These are phyloP conservation scores for Deilephila porcellus DNA, from an alignment of 2,888 invertebrate species.

Conservation along the genomic window DNA sequence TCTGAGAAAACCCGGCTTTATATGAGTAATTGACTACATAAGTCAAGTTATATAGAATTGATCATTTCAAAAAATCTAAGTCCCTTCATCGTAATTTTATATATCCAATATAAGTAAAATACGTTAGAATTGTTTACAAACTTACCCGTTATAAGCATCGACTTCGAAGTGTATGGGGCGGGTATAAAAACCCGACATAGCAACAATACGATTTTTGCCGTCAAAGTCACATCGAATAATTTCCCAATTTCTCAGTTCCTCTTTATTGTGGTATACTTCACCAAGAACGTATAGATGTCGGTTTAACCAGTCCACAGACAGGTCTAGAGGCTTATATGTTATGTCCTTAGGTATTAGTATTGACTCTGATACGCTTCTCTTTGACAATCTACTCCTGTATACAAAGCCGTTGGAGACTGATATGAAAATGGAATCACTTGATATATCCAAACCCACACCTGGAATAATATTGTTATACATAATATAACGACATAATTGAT, in stretches of 20 bases:
- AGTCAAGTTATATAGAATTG: too few species aligned
- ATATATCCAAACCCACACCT: slow-evolving; percentile 92
- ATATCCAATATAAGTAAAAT: too few species aligned
- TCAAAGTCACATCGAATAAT: slow-evolving; percentile 91
- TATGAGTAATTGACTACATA: too few species aligned
- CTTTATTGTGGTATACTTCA: slow-evolving; percentile 84
- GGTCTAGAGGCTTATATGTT: slow-evolving; percentile 87
- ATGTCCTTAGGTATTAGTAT: slow-evolving; percentile 85
- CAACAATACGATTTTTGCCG: slow-evolving; percentile 88
- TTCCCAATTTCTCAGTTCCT: slow-evolving; percentile 85
- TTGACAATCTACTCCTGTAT: slow-evolving; percentile 80
- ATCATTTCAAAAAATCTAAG: too few species aligned
- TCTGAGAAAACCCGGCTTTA: too few species aligned
- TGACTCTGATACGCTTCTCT: slow-evolving; percentile 69
- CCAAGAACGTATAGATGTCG: slow-evolving; percentile 93
- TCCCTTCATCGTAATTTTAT: too few species aligned
- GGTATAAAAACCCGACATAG: slow-evolving; percentile 88
- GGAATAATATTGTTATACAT: slow-evolving; percentile 47
- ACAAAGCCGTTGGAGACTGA: slow-evolving; percentile 90
- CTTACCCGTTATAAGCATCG: slow-evolving; percentile 95
- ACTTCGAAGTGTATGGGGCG: slow-evolving; percentile 93
- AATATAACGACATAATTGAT: background rate
- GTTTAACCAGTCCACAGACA: slow-evolving; percentile 96
- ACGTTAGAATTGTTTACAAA: slow-evolving; percentile 28
- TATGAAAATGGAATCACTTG: slow-evolving; percentile 89